A percentile compares a stretch with the other conserved stretches of the same genome.
These are phyloP conservation scores for Riptortus pedestris DNA, from an alignment of 1,140 invertebrate species.

Conservation along the genomic window DNA sequence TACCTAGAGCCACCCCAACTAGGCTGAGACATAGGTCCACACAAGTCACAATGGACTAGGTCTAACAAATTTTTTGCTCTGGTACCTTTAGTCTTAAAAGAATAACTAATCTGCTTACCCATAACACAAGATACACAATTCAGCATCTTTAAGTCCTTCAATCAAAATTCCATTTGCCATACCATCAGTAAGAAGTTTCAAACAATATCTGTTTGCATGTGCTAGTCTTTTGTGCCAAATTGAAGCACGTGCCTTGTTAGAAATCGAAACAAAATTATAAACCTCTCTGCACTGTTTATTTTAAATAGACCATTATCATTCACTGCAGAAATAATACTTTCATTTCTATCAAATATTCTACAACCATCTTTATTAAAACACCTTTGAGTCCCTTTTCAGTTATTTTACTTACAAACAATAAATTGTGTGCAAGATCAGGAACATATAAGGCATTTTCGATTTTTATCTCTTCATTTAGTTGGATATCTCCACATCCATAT, in stretches of 20 bases:
- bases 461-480: background rate
- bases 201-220: background rate
- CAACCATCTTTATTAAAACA: background rate
- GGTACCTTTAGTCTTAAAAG: background rate
- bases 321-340: background rate
- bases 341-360: background rate
- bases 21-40: slow-evolving; percentile 37
- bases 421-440: background rate
- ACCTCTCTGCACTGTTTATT: background rate
- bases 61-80: slow-evolving; percentile 19
- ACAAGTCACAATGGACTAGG: slow-evolving; percentile 34
- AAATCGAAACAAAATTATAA: background rate
- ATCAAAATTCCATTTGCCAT: background rate
- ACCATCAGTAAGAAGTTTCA: background rate
- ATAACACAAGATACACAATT: background rate
- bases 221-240: background rate
- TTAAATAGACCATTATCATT: background rate
- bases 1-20: slow-evolving; percentile 36
- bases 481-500: background rate
- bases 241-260: background rate
- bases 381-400: background rate
- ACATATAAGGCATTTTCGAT: background rate
- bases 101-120: background rate
- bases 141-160: background rate
- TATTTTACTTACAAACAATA: background rate